Evolutionary conservation across 2,888 invertebrate species (phyloP), one percentile per base, ranked within the genome.

Genomic region (Noctua janthe): DNA sequence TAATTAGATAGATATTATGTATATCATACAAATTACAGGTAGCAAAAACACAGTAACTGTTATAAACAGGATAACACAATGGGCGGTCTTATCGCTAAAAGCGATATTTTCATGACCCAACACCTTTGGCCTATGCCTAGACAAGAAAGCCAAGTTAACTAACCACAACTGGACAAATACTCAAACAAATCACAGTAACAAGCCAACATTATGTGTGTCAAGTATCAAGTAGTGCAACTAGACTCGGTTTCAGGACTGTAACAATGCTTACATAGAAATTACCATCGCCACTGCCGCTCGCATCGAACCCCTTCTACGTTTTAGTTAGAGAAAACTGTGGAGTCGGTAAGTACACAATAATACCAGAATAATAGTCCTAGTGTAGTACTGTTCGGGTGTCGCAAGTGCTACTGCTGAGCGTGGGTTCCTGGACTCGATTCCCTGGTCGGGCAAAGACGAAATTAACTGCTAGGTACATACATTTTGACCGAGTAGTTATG

Each of bases 261-360:
- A 96, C 96, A 96, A 96, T 95, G 96, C 95, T 96, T 95, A 96
- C 95, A 96, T 94, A 94, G 94, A 96, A 95, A 96, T 96, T 96
- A 96, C 94, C 91, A 88, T 88, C 91, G 88, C 90, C 88, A 90
- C 91, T 90, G 86, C 77, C 86, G 83, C 89, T 88, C 89, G 86
- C 78, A 56, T 82, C 89, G 84, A 87, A 92, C 92, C 91, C 92
- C 91, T 91, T 91, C 80, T 91, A 90, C 91, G 88, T 90, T 87
- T 89, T 87, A 62, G 74, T 73, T 82, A 88, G 13, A 79, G 86
- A 66, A 89, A 91, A 77, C 88, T 78, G 72, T 76, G 10, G 90
- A 91, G 87, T 71, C 78, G 87, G 78, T 51, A 43, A 13, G 2
- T 43, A 43, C 1, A 67, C 17, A 29, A 15, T 47, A 43, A n/a